Percentiles rank a stretch among this genome's conserved stretches.
These are phyloP conservation scores for Hydrochoerus hydrochaeris DNA, from an alignment of 2,113 vertebrate species.

Conservation along the genomic window DNA sequence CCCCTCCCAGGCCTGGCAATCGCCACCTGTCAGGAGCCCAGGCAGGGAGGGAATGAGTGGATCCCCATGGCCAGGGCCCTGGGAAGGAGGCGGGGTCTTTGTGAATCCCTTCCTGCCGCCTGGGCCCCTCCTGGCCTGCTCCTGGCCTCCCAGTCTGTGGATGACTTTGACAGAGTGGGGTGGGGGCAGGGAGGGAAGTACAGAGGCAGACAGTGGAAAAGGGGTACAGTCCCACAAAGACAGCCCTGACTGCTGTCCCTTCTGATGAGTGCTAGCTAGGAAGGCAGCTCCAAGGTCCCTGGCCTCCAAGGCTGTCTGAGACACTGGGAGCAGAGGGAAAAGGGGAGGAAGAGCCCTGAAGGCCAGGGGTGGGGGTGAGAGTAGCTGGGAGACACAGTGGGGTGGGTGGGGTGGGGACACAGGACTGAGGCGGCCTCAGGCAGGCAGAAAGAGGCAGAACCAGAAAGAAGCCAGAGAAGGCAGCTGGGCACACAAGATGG, in stretches of 20 bases:
- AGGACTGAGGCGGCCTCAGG: too few species aligned
- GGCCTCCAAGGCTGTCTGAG: not conserved
- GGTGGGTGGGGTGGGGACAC: not conserved
- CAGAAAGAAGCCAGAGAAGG: not conserved
- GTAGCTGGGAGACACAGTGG: not conserved
- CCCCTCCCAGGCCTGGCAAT: not conserved
- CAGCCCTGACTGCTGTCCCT: not conserved
- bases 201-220: not conserved
- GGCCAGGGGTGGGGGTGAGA: fast-evolving
- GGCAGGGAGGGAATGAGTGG: constrained; percentile 55
- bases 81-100: not conserved
- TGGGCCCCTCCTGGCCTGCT: not conserved
- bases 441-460: not conserved
- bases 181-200: not conserved
- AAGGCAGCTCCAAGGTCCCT: not conserved
- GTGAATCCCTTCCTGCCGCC: not conserved
- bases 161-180: not conserved
- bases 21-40: constrained; percentile 56
- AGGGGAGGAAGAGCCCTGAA: not conserved
- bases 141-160: not conserved
- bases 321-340: not conserved
- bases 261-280: not conserved
- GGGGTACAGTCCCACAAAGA: not conserved
- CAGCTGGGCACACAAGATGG: constrained; percentile 55
- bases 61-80: not conserved